Base-by-base conservation (phyloP, 92 coral and sea anemone genomes). In the Epizoanthus ramosus region DNA sequence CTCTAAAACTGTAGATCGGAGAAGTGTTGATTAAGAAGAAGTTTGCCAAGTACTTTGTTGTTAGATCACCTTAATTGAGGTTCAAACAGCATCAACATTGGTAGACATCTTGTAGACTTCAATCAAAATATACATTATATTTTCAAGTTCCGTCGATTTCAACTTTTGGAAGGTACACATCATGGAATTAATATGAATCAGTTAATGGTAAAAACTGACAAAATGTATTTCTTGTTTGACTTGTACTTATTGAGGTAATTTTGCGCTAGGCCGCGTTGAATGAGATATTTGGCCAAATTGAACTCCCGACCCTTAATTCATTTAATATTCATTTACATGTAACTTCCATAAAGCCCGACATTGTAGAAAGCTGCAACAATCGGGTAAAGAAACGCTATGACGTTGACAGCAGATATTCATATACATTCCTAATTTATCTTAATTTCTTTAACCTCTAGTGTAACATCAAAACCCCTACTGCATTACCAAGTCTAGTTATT, bases 271-370 rank as follows among this genome's bases (percentile, higher is more conserved):
- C 24, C 31, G 47, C 57, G 6, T 33, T 18, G 82, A 60, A 77
- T 61, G 63, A 77, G 71, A 68, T 22, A 37, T 77, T 77, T 77
- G 82, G 22, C 56, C 35, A 41, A 31, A 72, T 23, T 33, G 21
- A 72, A 47, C 24, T 21, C 56, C 35, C 33, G 18, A 47, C 52
- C 22, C 13, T 72, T 3, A 35, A 0, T 69, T 69, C 21, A 69
- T 35, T 31, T 31, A 67, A 67, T 67, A 35, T 41, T 67, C 16
- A 16, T 67, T 33, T 33, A 16, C 21, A 18, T 67, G 72, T 33
- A 35, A 33, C 50, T 67, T 35, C 17, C 8, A 12, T 47, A 67
- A 67, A 67, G 7, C n/a, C 39, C 39, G 47, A 67, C 70, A 67
- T 18, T 1, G n/a, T 6, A 14, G 71, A 33, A 67, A 67, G 50